A percentile compares a stretch with the other conserved stretches of the same genome.
These are phyloP conservation scores for Drosophila aldrichi DNA, from an alignment of 2,888 invertebrate genomes.

Conservation along the genomic window DNA sequence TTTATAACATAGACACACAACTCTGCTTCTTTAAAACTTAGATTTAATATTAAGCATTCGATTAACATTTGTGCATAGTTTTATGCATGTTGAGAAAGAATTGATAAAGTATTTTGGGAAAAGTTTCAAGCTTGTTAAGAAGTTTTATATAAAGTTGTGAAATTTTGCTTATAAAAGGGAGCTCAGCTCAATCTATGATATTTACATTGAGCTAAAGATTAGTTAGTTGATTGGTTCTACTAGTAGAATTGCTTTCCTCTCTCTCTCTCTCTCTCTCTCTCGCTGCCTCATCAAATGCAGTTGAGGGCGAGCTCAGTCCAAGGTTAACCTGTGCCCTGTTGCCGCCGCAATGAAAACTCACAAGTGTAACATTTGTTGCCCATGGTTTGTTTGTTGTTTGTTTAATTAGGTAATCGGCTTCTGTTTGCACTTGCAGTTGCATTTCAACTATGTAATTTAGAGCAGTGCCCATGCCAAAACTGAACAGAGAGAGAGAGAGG, in stretches of 20 bases:
- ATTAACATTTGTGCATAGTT: no score
- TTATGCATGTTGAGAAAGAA: no score
- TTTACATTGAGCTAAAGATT: background rate
- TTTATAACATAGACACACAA: no score
- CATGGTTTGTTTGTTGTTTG: constrained; percentile 37
- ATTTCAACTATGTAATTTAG: constrained; percentile 16
- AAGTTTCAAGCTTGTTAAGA: no score
- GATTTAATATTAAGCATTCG: no score
- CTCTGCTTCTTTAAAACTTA: no score
- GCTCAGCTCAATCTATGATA: background rate
- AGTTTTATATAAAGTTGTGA: no score
- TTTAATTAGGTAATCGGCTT: constrained; percentile 60
- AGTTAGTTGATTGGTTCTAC: no score
- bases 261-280: background rate
- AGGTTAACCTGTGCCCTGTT: background rate
- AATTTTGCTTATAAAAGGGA: no score
- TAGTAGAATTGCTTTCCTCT: background rate
- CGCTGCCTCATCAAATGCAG: background rate
- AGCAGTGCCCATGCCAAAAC: background rate
- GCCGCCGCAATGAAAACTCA: constrained; percentile 38
- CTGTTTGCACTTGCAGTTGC: constrained; percentile 33
- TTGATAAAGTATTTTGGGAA: no score
- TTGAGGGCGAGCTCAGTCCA: background rate
- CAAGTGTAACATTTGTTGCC: constrained; percentile 39
- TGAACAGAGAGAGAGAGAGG: background rate